Base-by-base conservation (phyloP, 2,797 vertebrate genomes). In the Danio jaintianensis region DNA sequence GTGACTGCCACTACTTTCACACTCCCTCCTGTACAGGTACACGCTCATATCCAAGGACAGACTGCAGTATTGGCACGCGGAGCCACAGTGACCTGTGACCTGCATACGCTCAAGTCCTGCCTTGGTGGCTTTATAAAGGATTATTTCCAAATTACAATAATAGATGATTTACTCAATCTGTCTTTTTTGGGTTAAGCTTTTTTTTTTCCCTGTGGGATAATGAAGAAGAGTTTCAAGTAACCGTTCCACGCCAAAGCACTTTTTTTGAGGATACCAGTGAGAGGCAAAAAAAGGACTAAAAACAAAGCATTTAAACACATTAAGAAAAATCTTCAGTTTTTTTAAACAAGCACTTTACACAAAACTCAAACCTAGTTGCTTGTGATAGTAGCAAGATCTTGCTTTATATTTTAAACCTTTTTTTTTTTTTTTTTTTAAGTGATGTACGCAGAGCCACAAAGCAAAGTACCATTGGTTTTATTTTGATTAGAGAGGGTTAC, bases 171-270 rank as follows among this genome's bases (percentile, higher is more conserved):
- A 85, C 82, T 83, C 81, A 22, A 83, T 84, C 73, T 52, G 36
- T 84, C 36, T 72, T 73, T 76, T 83, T 82, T 69, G 16, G 47
- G 66, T 69, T 81, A 52, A 16, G 52, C 16, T 62, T 74, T 29
- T n/a, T 64, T 85, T 66, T 74, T 79, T 78, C 86, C 83, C 76
- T 43, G 38, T 58, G 85, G 86, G 86, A 84, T 79, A 66, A 84
- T 88, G 85, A 89, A 88, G 88, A 88, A 82, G 82, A 90, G 85
- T 87, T 87, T 73, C 45, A 88, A 85, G 73, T 79, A 89, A 89
- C 89, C 86, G 90, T 90, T 88, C 91, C 91, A 93, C 92, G 92
- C 95, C 96, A 96, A 95, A 96, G 95, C 94, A 94, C 93, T 94
- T 94, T 93, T 29, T 90, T 92, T 90, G 86, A 90, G 90, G 87